Conservation (phyloP, 2,113 vertebrate species). For the Peromyscus polionotus region DNA sequence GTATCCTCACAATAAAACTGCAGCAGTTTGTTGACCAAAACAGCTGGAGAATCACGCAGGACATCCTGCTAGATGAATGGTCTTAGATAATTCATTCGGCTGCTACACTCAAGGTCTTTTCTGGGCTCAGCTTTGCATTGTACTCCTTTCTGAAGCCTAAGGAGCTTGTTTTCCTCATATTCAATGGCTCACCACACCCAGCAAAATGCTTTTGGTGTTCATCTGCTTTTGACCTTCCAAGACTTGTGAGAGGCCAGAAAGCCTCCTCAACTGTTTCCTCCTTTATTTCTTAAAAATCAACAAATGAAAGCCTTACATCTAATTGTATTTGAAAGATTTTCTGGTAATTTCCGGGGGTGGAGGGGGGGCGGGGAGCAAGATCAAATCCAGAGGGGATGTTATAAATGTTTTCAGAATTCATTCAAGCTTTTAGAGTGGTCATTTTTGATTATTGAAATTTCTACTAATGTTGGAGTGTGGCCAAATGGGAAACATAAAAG, state of each 20-base stretch:
- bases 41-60: background rate
- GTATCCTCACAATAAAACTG: background rate
- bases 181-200: background rate
- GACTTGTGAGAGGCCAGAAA: background rate
- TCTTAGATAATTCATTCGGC: background rate
- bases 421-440: background rate
- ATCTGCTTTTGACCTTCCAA: background rate
- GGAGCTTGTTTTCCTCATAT: background rate
- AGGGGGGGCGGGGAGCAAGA: background rate
- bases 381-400: background rate
- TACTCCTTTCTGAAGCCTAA: background rate
- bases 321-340: background rate
- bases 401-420: constrained; percentile 15
- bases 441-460: background rate
- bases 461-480: background rate
- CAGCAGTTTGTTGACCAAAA: background rate
- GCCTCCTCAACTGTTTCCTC: background rate
- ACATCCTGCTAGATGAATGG: background rate
- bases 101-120: background rate
- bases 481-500: background rate
- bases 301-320: background rate
- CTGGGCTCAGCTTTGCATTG: background rate
- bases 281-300: background rate
- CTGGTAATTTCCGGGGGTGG: background rate
- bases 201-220: background rate